These are phyloP conservation scores for Plutella xylostella DNA, from an alignment of 2,888 invertebrate genomes.

Conservation along the genomic window DNA sequence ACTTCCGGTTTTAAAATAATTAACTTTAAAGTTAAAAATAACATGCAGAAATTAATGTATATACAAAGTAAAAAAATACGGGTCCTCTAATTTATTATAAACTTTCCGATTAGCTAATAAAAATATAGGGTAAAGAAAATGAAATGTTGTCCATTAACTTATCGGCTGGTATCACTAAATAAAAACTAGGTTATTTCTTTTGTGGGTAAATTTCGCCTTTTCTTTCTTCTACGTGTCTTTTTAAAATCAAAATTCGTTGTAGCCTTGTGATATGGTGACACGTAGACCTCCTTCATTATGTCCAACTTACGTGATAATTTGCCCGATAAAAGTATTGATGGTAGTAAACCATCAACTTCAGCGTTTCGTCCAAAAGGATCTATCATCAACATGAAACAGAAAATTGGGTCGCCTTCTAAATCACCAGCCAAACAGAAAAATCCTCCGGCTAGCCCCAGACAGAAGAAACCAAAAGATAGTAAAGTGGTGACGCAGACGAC, in stretches of 20 bases:
- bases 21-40: no score
- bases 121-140: no score
- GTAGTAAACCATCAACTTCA: conserved; percentile 28
- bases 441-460: conserved; percentile 16
- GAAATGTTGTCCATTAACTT: no score
- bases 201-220: conserved; percentile 1
- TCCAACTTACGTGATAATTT: conserved; percentile 29
- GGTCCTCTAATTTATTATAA: no score
- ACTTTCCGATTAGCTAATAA: no score
- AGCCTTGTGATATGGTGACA: background rate
- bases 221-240: background rate
- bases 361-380: conserved; percentile 28
- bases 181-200: background rate
- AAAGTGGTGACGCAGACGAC: background rate
- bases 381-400: conserved; percentile 21
- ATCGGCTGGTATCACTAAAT: no score
- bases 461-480: conserved; percentile 5
- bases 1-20: no score
- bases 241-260: background rate
- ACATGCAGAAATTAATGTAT: no score
- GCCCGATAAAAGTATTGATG: conserved; percentile 27
- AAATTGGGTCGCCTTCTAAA: conserved; percentile 22
- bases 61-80: no score
- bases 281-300: conserved; percentile 21
- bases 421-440: conserved; percentile 12